phyloP scores from a whole-genome alignment of 2,888 invertebrate species.

The Habrosyne pyritoides region DNA sequence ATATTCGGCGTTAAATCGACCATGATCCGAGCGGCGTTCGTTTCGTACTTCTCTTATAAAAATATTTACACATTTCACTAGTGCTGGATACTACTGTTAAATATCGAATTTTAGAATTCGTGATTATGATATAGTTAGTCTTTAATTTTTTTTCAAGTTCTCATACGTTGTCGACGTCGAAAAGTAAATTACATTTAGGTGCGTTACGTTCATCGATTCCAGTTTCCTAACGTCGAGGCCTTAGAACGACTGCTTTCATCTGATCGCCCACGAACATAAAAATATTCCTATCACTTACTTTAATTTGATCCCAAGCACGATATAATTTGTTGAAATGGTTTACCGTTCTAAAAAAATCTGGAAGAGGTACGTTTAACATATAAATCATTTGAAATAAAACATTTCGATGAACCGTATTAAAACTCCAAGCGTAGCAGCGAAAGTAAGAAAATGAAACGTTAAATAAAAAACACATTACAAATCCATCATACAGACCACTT shows the following conservation, averaged over 20 bases:
- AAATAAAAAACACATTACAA: constrained; percentile 55
- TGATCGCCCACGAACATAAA: constrained; percentile 26
- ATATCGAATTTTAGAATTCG: constrained; percentile 64
- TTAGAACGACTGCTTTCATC: neutral
- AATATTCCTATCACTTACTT: constrained; percentile 66
- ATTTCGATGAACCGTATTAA: constrained; percentile 36
- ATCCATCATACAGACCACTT: constrained; percentile 74
- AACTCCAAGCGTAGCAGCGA: constrained; percentile 57
- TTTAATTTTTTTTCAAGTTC: constrained; percentile 46
- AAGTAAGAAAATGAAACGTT: constrained; percentile 34
- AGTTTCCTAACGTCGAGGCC: neutral
- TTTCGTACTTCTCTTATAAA: constrained; percentile 50
- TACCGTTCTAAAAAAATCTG: constrained; percentile 35
- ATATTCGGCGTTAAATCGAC: constrained; percentile 36
- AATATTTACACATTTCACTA: constrained; percentile 66
- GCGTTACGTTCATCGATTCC: constrained; percentile 14
- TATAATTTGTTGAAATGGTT: constrained; percentile 61
- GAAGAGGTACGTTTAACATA: constrained; percentile 27
- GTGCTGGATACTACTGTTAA: constrained; percentile 51
- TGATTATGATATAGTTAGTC: constrained; percentile 53
- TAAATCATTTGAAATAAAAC: constrained; percentile 35
- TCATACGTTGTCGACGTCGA: constrained; percentile 30
- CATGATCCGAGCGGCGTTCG: constrained; percentile 53
- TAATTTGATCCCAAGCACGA: constrained; percentile 82
- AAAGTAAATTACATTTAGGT: constrained; percentile 36